These are phyloP conservation scores for Pempheris klunzingeri DNA, from an alignment of 2,797 vertebrate genomes.

Conservation along the genomic window DNA sequence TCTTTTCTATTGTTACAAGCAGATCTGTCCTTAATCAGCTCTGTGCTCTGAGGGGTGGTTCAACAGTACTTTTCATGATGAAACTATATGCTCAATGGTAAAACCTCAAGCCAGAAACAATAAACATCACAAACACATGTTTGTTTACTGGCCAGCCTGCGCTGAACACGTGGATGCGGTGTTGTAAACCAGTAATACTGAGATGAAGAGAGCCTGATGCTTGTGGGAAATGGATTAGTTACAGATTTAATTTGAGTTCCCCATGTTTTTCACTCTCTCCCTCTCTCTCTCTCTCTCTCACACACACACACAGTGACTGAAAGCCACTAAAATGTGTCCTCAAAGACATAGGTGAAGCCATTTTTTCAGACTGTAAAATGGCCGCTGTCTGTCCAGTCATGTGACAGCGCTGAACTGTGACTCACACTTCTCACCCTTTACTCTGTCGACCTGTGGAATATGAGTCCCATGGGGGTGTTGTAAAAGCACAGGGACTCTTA, in stretches of 20 bases:
- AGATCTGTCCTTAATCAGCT: conserved; percentile 77
- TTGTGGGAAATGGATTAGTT: conserved; percentile 77
- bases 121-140: conserved; percentile 80
- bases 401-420: conserved; percentile 57
- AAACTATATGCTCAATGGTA: conserved; percentile 69
- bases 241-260: conserved; percentile 65
- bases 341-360: conserved; percentile 53
- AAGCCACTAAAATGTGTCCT: conserved; percentile 43
- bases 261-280: conserved; percentile 10
- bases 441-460: conserved; percentile 50
- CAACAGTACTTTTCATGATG: conserved; percentile 63
- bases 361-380: conserved; percentile 65
- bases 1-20: conserved; percentile 66
- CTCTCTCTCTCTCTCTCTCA: too few relatives aligned
- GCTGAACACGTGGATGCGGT: conserved; percentile 70
- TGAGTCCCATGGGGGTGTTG: conserved; percentile 38
- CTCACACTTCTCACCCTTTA: conserved; percentile 49
- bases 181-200: conserved; percentile 62
- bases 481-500: conserved; percentile 55
- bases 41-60: conserved; percentile 61
- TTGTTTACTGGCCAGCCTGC: conserved; percentile 74
- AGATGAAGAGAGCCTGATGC: conserved; percentile 52
- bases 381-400: conserved; percentile 50
- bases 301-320: conserved; percentile 9
- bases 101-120: conserved; percentile 79